phyloP scores from a whole-genome alignment of 2,888 invertebrate species.

The Vesta saturnalis region DNA sequence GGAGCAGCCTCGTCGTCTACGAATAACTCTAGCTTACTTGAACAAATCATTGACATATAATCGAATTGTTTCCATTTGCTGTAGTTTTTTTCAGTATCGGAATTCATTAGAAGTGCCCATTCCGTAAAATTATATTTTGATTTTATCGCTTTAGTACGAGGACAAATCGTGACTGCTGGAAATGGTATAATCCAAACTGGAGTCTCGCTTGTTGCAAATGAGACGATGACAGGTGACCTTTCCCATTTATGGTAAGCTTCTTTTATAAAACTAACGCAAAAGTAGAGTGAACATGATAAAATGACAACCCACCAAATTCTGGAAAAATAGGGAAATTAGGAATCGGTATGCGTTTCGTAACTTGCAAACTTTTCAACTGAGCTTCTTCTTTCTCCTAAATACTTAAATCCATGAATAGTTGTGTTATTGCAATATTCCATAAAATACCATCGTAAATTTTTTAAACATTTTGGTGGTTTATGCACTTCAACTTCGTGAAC shows the following conservation, averaged over 20 bases:
- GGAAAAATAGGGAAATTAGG: neutral
- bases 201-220: constrained; percentile 78
- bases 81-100: neutral
- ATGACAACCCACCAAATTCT: constrained; percentile 68
- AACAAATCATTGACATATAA: constrained; percentile 11
- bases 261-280: constrained; percentile 68
- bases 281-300: constrained; percentile 59
- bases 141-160: constrained; percentile 71
- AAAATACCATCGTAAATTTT: constrained; percentile 53
- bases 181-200: constrained; percentile 71
- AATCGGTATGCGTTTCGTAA: constrained; percentile 18
- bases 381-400: constrained; percentile 57
- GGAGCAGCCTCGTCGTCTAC: neutral
- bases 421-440: constrained; percentile 54
- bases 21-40: neutral
- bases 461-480: constrained; percentile 52
- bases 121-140: constrained; percentile 72
- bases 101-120: constrained; percentile 42
- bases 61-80: constrained; percentile 9
- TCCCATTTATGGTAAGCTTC: constrained; percentile 78
- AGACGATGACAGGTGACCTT: constrained; percentile 78
- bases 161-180: constrained; percentile 60
- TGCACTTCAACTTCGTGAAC: constrained; percentile 7
- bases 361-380: constrained; percentile 55
- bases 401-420: constrained; percentile 58